These are phyloP conservation scores for Apis laboriosa DNA, from an alignment of 1,140 invertebrate species.

Conservation along the genomic window DNA sequence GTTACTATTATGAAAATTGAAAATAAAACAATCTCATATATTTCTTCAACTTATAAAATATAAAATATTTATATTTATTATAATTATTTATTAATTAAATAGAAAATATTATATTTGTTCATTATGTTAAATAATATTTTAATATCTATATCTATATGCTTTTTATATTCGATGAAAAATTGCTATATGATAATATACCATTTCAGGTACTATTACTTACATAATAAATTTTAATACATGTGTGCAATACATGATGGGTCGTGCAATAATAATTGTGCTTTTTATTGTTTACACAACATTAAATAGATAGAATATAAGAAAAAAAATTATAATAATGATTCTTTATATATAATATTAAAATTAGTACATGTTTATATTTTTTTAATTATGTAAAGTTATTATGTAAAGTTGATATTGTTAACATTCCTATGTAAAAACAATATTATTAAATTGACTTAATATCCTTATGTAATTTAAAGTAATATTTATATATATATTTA, in stretches of 20 bases:
- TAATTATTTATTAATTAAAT: not conserved
- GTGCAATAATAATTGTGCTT: slow-evolving; percentile 19
- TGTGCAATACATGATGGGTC: not conserved
- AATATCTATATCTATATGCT: not conserved
- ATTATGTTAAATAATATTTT: slow-evolving; percentile 14
- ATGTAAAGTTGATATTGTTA: slow-evolving; percentile 30
- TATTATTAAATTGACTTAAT: slow-evolving; percentile 35
- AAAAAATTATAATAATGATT: slow-evolving; percentile 1
- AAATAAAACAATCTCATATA: not conserved
- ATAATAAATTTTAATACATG: not conserved
- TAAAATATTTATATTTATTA: slow-evolving; percentile 11
- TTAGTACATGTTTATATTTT: slow-evolving; percentile 39
- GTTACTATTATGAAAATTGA: slow-evolving; percentile 4
- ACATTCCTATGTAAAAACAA: slow-evolving; percentile 24
- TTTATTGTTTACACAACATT: not conserved
- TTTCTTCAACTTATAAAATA: slow-evolving; percentile 12
- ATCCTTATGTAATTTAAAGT: not conserved
- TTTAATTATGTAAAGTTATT: slow-evolving; percentile 44
- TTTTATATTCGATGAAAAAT: not conserved
- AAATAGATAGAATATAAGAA: not conserved
- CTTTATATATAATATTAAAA: slow-evolving; percentile 8
- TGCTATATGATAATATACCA: not conserved
- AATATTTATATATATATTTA: slow-evolving; percentile 25
- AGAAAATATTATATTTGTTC: slow-evolving; percentile 1
- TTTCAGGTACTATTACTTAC: not conserved